A percentile compares a stretch with the other conserved stretches of the same genome.
Evolutionary conservation across 2,888 invertebrate genomes (phyloP).

Genomic region (Galerucella calmariensis): DNA sequence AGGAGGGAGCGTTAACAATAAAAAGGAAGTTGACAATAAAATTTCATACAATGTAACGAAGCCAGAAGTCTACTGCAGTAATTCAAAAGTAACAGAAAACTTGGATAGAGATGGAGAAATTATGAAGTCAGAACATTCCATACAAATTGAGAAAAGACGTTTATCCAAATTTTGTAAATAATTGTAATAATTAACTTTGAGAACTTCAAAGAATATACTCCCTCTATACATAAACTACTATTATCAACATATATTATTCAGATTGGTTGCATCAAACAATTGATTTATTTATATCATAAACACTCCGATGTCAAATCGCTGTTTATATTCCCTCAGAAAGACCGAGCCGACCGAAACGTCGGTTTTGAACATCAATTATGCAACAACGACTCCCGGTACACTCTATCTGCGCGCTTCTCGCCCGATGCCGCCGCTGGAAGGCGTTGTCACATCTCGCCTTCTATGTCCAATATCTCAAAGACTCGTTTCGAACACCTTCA

Average conservation of each 20-base stretch:
- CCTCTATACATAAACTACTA: too few species aligned
- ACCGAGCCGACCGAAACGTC: conserved; percentile 27
- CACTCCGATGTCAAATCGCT: conserved; percentile 28
- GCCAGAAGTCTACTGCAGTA: too few species aligned
- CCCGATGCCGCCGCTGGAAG: conserved; percentile 8
- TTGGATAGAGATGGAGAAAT: too few species aligned
- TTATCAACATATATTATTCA: background rate
- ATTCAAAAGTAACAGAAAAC: too few species aligned
- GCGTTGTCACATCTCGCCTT: conserved; percentile 15
- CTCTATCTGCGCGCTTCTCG: conserved; percentile 19
- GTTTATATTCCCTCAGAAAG: conserved; percentile 32
- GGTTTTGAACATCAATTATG: conserved; percentile 34
- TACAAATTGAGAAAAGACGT: too few species aligned
- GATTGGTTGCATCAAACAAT: background rate
- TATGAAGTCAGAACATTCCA: too few species aligned
- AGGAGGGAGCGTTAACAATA: too few species aligned
- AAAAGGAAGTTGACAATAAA: too few species aligned
- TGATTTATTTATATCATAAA: background rate
- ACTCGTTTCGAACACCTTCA: conserved; percentile 8
- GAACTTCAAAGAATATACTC: too few species aligned
- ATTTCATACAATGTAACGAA: too few species aligned
- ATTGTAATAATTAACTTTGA: too few species aligned
- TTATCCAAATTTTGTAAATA: too few species aligned
- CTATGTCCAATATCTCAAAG: conserved; percentile 25
- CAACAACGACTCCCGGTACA: conserved; percentile 31